Base-by-base conservation (phyloP, 2,113 vertebrate species). In the human region DNA sequence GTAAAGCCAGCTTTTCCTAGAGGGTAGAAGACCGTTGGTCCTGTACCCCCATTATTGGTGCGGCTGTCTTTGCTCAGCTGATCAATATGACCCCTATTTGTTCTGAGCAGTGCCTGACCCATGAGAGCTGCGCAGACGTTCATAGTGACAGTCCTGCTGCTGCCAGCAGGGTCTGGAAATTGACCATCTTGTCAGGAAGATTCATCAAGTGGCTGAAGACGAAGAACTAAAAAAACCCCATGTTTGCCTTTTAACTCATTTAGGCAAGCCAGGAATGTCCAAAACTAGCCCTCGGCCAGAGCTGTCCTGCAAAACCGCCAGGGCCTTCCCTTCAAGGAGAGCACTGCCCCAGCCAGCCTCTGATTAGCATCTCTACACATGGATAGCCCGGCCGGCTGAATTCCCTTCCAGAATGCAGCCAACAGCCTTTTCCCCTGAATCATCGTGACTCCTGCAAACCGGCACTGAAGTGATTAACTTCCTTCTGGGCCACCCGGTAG, bases 181-280 rank as follows among this genome's bases (percentile, higher is more conserved):
- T 76, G 68, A 73, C 68, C 55, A 0, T 98, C 96, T 98, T 50
- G 18, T 81, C 93, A 95, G 52, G 52, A 97, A 94, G 94, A 73
- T 97, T 97, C 97, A 97, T 96, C 85, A 90, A 80, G 89, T 64
- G 50, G 38, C 88, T 96, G 97, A 95, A 93, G 89, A 93, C 23
- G 83, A 97, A 98, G 79, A 75, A 90, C 94, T 93, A 94, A 96
- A 98, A 98, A 98, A 83, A 61, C 89, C 86, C 92, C 94, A 75
- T 75, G 40, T 98, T 98, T 76, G 72, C 66, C 97, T 98, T 98
- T 96, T 96, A 97, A 98, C 95, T 98, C 98, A 97, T 96, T 98
- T 89, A 98, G 97, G 92, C 97, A 98, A 94, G 93, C 96, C 91
- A 93, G 57, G 96, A 96, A 97, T 93, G 96, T 95, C 98, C 97